Conservation (phyloP, 1,140 invertebrate genomes). For the Chymomyza costata region DNA sequence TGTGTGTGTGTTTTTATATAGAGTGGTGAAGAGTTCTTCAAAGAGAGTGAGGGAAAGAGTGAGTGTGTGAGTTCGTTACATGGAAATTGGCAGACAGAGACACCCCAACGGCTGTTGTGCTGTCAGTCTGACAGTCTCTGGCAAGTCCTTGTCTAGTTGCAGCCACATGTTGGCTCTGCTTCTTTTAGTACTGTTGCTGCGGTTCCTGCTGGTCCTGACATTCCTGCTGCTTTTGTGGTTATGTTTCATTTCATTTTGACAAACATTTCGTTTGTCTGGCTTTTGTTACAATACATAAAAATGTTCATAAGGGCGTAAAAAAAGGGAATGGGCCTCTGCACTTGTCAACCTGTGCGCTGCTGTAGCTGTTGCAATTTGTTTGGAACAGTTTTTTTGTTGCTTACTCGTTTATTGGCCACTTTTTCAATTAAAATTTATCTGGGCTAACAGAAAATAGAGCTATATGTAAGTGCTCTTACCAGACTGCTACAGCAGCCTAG, state of each 20-base stretch:
- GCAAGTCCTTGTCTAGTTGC: slow-evolving; percentile 5
- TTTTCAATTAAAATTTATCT: too few species aligned
- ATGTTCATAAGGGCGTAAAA: not conserved
- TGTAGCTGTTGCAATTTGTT: not conserved
- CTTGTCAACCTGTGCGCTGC: slow-evolving; percentile 7
- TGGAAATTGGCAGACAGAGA: too few species aligned
- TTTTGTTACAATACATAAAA: not conserved
- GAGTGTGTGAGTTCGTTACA: not conserved
- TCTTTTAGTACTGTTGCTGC: not conserved
- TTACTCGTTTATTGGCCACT: not conserved
- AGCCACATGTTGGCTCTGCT: not conserved
- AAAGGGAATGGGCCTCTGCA: slow-evolving; percentile 5
- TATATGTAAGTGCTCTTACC: too few species aligned
- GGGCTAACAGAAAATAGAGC: too few species aligned
- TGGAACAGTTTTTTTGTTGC: not conserved
- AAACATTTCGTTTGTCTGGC: slow-evolving; percentile 37
- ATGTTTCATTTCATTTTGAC: slow-evolving; percentile 41
- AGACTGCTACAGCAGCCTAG: too few species aligned
- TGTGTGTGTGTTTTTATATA: too few species aligned
- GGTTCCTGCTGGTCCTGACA: not conserved
- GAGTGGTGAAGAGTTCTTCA: too few species aligned
- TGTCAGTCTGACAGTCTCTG: not conserved
- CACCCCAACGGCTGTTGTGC: too few species aligned
- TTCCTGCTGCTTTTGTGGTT: slow-evolving; percentile 19
- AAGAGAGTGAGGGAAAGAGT: not conserved